phyloP scores from a whole-genome alignment of 2,888 invertebrate species.

The Drosophila imparisetae region DNA sequence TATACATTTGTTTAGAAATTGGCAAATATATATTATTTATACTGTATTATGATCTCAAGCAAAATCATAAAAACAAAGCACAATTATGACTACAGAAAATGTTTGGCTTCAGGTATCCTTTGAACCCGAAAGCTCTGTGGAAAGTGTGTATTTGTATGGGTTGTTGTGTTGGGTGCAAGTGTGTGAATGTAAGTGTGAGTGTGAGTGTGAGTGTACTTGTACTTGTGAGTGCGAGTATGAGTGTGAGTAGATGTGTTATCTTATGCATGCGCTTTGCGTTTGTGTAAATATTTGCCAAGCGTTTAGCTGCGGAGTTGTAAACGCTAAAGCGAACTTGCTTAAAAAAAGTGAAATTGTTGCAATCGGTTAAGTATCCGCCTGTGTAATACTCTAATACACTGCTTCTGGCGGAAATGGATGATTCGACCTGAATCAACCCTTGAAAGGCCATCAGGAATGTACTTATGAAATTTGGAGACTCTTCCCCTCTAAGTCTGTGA shows the following conservation, averaged over 20 bases:
- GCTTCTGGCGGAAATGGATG: not conserved
- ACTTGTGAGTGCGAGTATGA: conserved; percentile 1
- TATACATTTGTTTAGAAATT: not conserved
- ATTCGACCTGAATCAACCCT: not conserved
- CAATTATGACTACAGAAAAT: not conserved
- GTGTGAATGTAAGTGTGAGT: too few relatives aligned
- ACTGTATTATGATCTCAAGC: not conserved
- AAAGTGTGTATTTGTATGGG: not conserved
- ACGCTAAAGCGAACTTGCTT: conserved; percentile 28
- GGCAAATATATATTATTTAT: too few relatives aligned
- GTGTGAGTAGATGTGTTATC: conserved; percentile 36
- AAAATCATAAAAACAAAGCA: not conserved
- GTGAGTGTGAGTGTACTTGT: not conserved
- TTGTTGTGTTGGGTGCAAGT: not conserved
- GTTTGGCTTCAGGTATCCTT: conserved; percentile 5
- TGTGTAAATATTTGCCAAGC: conserved; percentile 76
- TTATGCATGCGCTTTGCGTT: conserved; percentile 63
- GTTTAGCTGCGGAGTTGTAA: conserved; percentile 59
- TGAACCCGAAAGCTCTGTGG: not conserved
- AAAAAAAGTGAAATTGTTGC: conserved; percentile 1
- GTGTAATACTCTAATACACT: not conserved
- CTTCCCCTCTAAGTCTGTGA: not conserved
- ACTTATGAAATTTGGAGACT: not conserved
- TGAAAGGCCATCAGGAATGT: not conserved
- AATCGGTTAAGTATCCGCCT: not conserved